Evolutionary conservation across 2,797 vertebrate species (phyloP), one percentile per base, ranked within the genome.

Genomic region (Sebastes minor): DNA sequence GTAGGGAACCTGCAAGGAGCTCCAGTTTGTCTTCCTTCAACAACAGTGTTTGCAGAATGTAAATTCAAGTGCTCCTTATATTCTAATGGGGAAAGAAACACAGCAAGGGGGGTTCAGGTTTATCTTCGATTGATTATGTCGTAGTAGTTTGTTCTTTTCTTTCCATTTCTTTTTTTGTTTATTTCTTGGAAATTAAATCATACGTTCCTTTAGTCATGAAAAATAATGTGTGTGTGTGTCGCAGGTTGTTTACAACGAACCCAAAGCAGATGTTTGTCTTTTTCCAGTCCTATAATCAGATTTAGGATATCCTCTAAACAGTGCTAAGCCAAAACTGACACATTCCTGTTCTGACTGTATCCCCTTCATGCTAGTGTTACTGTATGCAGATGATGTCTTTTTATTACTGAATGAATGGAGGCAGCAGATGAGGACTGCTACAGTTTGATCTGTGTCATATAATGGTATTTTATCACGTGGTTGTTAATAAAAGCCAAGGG

Each of bases 401-500:
- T 86, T 85, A 73, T 82, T 75, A 28, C 30, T 57, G 78, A 81
- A 30, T 77, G 81, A 82, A 68, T 75, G 72, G 62, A 64, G 22
- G 60, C 49, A 64, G 66, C 22, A 1, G 20, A 27, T 63, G 69
- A 5, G 23, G 14, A 49, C 74, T 74, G 73, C 55, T 14, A 73
- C 76, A 16, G 66, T 63, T 32, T 66, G 35, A 1, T 60, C 69
- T 80, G 35, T 75, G 72, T 83, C 49, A 77, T 55, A 35, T 81
- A 20, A 86, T 75, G 71, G 32, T 46, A 8, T 88, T 91, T 92
- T 90, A 91, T 86, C 64, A 74, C 86, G 72, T 82, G 81, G 72
- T 89, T 89, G 86, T 91, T 91, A 93, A 94, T 94, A 93, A 93
- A 93, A 88, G 88, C 84, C 78, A 57, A 80, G 49, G 73, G 82